Percentiles rank a stretch among this genome's conserved stretches.
phyloP scores from a whole-genome alignment of 2,797 vertebrate species.

The Bradypodion ventrale region DNA sequence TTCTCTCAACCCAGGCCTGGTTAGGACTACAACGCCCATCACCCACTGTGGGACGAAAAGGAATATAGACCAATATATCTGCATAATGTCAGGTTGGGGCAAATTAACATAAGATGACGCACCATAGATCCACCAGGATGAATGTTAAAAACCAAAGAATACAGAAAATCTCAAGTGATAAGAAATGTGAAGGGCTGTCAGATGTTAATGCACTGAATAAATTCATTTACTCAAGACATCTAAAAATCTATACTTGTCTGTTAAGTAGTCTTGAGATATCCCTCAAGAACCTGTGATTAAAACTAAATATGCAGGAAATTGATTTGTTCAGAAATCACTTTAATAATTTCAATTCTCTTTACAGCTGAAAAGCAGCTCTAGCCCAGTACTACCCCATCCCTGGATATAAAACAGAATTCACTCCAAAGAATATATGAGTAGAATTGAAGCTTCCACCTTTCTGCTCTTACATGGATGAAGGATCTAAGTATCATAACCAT shows the following conservation, averaged over 20 bases:
- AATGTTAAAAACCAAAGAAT: neutral
- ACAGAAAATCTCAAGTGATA: neutral
- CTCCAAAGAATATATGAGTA: neutral
- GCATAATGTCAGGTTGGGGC: neutral
- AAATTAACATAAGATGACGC: neutral
- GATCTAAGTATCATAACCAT: neutral
- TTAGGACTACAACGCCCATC: neutral
- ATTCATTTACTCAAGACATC: neutral
- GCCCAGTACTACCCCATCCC: neutral
- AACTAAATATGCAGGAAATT: neutral
- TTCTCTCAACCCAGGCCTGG: neutral
- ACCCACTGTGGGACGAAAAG: neutral
- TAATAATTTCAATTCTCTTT: neutral
- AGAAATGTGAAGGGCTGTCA: slow-evolving; percentile 7
- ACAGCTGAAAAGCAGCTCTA: neutral
- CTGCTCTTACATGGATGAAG: neutral
- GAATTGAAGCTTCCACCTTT: neutral
- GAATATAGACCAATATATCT: neutral
- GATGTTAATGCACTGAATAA: slow-evolving; percentile 17
- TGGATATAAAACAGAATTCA: too few species aligned
- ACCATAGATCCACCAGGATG: neutral
- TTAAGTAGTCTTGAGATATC: slow-evolving; percentile 7
- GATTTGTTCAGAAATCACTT: slow-evolving; percentile 2
- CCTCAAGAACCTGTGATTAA: slow-evolving; percentile 31
- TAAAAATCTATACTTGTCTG: slow-evolving; percentile 38